phyloP scores from a whole-genome alignment of 1,140 invertebrate genomes.

The Ceratoteleas bidentatus region DNA sequence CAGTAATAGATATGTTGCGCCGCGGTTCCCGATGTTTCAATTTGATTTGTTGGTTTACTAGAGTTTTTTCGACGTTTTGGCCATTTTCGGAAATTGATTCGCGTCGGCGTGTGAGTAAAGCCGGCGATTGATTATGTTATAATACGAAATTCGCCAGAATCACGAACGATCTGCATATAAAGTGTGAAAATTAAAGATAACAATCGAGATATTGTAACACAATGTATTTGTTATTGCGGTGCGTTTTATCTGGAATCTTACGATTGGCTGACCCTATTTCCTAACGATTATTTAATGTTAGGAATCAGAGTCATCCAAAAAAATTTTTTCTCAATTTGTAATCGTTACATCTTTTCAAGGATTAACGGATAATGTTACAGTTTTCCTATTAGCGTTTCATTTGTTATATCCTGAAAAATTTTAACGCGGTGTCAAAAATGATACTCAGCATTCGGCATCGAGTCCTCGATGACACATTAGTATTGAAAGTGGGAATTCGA shows the following conservation, averaged over 20 bases:
- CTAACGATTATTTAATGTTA: conserved; percentile 22
- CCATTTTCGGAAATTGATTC: not conserved
- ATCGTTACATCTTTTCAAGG: conserved; percentile 4
- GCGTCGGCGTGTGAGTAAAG: not conserved
- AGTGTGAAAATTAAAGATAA: conserved; percentile 34
- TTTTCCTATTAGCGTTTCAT: not conserved
- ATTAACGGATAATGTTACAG: conserved; percentile 1
- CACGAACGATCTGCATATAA: not conserved
- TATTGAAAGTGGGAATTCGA: no score
- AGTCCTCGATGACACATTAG: no score
- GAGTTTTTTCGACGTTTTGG: conserved; percentile 1
- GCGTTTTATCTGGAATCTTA: conserved; percentile 26
- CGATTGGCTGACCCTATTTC: conserved; percentile 22
- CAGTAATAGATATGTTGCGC: conserved; percentile 21
- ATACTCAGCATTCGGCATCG: no score
- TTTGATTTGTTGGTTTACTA: conserved; percentile 17
- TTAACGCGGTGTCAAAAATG: no score
- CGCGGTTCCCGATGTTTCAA: conserved; percentile 1
- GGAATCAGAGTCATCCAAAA: no score
- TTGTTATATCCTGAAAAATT: no score
- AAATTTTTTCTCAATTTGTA: conserved; percentile 14
- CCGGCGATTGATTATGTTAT: not conserved
- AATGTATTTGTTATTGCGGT: conserved; percentile 22
- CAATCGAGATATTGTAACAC: conserved; percentile 19
- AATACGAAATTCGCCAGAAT: not conserved